These are phyloP conservation scores for Limnephilus lunatus DNA, from an alignment of 2,888 invertebrate genomes.

Conservation along the genomic window DNA sequence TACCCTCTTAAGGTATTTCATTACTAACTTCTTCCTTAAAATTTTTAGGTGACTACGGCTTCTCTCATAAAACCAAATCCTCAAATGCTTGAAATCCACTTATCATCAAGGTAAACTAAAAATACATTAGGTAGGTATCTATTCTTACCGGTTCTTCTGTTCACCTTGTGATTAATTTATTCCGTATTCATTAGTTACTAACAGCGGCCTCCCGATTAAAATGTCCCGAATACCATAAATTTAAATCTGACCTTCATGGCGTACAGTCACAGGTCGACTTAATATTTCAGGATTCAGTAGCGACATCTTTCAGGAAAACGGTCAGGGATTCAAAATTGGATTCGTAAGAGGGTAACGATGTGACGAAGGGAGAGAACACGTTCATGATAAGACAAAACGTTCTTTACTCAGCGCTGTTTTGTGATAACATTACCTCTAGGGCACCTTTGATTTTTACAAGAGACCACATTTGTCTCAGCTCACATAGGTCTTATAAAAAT, in stretches of 20 bases:
- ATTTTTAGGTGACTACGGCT: too few species aligned
- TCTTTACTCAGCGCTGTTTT: not conserved
- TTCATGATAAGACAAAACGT: not conserved
- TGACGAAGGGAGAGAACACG: not conserved
- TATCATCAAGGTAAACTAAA: not conserved
- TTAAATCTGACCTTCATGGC: not conserved
- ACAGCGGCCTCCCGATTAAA: not conserved
- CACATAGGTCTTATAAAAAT: too few species aligned
- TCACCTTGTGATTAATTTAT: not conserved
- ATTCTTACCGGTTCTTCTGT: not conserved
- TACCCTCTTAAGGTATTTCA: too few species aligned
- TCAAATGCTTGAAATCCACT: not conserved
- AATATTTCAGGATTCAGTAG: not conserved
- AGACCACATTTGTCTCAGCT: too few species aligned
- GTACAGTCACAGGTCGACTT: not conserved
- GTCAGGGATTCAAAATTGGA: slow-evolving; percentile 37
- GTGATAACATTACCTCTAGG: too few species aligned
- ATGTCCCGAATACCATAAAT: not conserved
- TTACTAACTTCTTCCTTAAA: too few species aligned
- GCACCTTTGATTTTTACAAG: too few species aligned
- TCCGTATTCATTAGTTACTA: not conserved
- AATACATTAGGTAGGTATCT: not conserved
- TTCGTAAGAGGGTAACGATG: not conserved
- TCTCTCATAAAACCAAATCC: too few species aligned
- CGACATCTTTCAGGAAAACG: slow-evolving; percentile 9